phyloP scores from a whole-genome alignment of 2,888 invertebrate species.

The Drosophila neonasuta region DNA sequence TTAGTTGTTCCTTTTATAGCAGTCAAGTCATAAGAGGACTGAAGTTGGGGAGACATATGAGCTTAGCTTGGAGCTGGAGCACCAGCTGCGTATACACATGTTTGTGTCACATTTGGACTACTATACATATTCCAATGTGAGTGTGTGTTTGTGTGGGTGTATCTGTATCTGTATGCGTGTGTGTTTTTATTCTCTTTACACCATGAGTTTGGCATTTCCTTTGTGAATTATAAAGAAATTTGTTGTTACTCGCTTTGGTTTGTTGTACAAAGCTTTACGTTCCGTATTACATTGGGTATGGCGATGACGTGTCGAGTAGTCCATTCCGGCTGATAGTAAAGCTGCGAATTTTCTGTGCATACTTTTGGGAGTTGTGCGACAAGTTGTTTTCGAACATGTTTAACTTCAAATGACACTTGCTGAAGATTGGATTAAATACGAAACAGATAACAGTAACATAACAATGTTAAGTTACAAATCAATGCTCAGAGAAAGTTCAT shows the following conservation, averaged over 20 bases:
- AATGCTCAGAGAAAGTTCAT: not conserved
- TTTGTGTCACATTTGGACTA: slow-evolving; percentile 70
- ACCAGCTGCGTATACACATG: slow-evolving; percentile 72
- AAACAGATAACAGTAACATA: not conserved
- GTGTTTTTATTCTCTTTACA: slow-evolving; percentile 51
- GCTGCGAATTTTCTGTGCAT: slow-evolving; percentile 57
- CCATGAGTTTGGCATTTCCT: slow-evolving; percentile 69
- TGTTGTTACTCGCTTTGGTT: slow-evolving; percentile 38
- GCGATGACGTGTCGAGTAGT: not conserved
- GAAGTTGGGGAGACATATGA: not conserved
- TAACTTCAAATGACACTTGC: slow-evolving; percentile 42
- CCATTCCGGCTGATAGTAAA: slow-evolving; percentile 21
- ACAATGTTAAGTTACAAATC: not conserved
- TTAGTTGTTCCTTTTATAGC: slow-evolving; percentile 20
- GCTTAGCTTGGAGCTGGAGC: slow-evolving; percentile 22
- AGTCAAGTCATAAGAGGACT: slow-evolving; percentile 7
- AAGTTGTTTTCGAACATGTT: slow-evolving; percentile 32
- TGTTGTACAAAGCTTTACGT: slow-evolving; percentile 48
- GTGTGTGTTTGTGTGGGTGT: slow-evolving; percentile 13
- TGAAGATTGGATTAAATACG: slow-evolving; percentile 20
- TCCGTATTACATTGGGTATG: slow-evolving; percentile 23
- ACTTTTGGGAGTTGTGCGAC: slow-evolving; percentile 49
- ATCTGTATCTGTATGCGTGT: not conserved
- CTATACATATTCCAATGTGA: slow-evolving; percentile 33
- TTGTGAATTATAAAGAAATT: slow-evolving; percentile 76